Evolutionary conservation across 2,888 invertebrate genomes (phyloP).

Genomic region (Apotomis turbidana): DNA sequence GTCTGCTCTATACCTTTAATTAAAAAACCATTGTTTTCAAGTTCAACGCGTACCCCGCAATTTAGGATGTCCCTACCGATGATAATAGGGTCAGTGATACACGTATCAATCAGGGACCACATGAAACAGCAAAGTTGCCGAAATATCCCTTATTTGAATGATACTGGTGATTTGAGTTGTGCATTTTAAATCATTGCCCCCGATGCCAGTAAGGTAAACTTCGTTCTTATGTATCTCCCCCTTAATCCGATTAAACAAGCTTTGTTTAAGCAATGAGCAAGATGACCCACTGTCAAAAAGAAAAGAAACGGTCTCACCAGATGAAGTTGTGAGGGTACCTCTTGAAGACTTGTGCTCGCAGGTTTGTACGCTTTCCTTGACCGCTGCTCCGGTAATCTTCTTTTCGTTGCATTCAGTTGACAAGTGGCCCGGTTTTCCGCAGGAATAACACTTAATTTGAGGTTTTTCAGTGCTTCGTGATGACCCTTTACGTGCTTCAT

Average conservation of each 20-base stretch:
- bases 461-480: no score
- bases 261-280: background rate
- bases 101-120: background rate
- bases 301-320: background rate
- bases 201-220: slow-evolving; percentile 13
- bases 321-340: background rate
- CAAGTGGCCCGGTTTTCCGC: background rate
- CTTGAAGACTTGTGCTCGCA: background rate
- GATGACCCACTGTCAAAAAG: background rate
- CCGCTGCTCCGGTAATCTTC: background rate
- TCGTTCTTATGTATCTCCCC: background rate
- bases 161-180: slow-evolving; percentile 8
- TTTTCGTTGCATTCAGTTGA: background rate
- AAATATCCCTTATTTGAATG: background rate
- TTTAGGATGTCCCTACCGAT: slow-evolving; percentile 1
- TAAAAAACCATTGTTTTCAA: background rate
- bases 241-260: background rate
- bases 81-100: slow-evolving; percentile 2
- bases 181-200: slow-evolving; percentile 1
- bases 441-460: background rate
- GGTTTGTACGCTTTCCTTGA: background rate
- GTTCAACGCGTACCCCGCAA: background rate
- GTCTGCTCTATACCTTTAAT: background rate
- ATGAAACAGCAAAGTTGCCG: background rate
- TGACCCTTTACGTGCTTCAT: no score